Percentiles rank a stretch among this genome's conserved stretches.
These are phyloP conservation scores for Axea sp. DNA, from an alignment of 2,888 invertebrate genomes.

Conservation along the genomic window DNA sequence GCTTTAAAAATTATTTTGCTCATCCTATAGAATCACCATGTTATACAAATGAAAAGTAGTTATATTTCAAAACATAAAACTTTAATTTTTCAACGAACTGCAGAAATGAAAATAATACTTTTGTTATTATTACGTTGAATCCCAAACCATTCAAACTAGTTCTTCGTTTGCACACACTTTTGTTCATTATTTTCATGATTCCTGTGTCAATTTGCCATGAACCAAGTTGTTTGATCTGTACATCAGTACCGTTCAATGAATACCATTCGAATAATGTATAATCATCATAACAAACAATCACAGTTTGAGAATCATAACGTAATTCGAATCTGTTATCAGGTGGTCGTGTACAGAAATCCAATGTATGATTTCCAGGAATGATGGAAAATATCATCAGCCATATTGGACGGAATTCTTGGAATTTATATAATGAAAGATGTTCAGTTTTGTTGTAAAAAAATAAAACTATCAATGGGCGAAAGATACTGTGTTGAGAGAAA, in stretches of 20 bases:
- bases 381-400: constrained; percentile 1
- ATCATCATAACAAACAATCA: background rate
- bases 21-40: no score
- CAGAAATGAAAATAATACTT: no score
- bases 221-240: background rate
- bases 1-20: no score
- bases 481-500: background rate
- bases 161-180: background rate
- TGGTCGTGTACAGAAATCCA: background rate
- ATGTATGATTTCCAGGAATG: background rate
- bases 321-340: background rate
- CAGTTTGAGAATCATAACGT: constrained; percentile 1
- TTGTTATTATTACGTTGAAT: no score
- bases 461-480: constrained; percentile 4
- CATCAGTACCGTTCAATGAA: constrained; percentile 4
- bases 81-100: no score
- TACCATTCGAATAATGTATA: background rate
- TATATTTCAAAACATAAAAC: no score
- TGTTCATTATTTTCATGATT: background rate
- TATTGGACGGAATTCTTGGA: background rate
- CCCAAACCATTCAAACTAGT: constrained; percentile 1
- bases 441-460: background rate
- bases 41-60: no score
- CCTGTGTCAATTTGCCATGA: background rate
- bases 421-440: background rate